Base-by-base conservation (phyloP, 2,797 vertebrate genomes). In the Neosilurus mollespiculum region DNA sequence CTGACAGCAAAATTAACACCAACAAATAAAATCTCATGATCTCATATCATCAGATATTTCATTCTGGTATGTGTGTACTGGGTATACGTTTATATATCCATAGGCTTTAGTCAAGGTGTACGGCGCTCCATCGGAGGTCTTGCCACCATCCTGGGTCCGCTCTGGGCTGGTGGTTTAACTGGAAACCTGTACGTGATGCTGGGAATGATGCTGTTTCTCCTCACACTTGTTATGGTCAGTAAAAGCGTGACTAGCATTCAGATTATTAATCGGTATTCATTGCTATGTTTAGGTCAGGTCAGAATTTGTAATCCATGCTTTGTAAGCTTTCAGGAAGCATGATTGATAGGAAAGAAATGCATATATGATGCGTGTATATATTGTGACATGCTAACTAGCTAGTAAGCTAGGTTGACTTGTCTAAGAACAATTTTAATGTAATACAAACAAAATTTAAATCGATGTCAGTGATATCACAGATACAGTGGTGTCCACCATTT, bases 101-200 rank as follows among this genome's bases (percentile, higher is more conserved):
- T 75, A 95, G 93, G 94, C 12, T 96, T 96, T 86, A 96, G 95
- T 89, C 96, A 96, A 87, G 96, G 96, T 18, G 90, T 96, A 16
- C 92, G 96, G 43, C 94, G 95, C 85, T 96, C 96, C 0, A 92
- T 96, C 0, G 96, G 95, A 16, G 96, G 95, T 43, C 78, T 96
- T 61, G 95, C 95, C 80, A 96, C 95, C 84, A 96, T 96, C 90
- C 87, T 96, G 81, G 95, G 96, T 11, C 96, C 96, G 2, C 83
- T 96, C 87, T 96, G 95, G 95, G 95, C 95, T 1, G 95, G 95
- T 70, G 95, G 95, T 71, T 83, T 96, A 89, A 96, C 92, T 53
- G 89, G 87, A 71, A 93, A 96, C 83, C 88, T 96, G 85, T 94
- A 95, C 86, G 82, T 96, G 76, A 96, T 96, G 95, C 85, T 96